Base-by-base conservation (phyloP, 92 coral and sea anemone genomes). In the Palythoa heliodiscus region DNA sequence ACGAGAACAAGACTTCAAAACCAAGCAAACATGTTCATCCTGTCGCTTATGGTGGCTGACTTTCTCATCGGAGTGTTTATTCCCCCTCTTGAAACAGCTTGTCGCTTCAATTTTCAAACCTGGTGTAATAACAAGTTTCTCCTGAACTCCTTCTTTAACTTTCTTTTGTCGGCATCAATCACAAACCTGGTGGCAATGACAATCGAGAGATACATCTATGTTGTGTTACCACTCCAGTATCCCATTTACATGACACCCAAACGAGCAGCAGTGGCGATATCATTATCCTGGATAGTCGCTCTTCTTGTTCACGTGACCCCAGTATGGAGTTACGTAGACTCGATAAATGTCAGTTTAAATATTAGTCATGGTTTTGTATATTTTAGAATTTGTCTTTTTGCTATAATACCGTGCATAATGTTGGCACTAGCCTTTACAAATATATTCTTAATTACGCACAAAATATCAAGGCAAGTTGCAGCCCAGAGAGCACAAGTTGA, bases 21-120 rank as follows among this genome's bases (percentile, higher is more conserved):
- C 60, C 66, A 48, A 80, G 50, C 74, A 64, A 80, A 80, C n/a
- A 48, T 66, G 48, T 80, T 80, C 37, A 50, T 80, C 22, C 74
- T 80, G 48, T 80, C 84, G 53, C 84, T 80, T 48, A 80, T 80
- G 84, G 75, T 80, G 13, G 84, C 84, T 24, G 84, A 80, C 57
- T 48, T 80, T 22, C 53, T 67, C 7, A 80, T 80, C 17, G 73
- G 84, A 13, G 61, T 69, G 1, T 80, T 80, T 16, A 80, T 80
- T 23, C 61, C 84, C 24, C 84, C 84, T 5, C 8, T 80, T 15
- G 74, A 16, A n/a, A 48, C 60, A 16, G 63, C 22, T 14, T 80
- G 84, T 24, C 20, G 20, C 24, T 64, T 66, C 40, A 69, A 43
- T 17, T 48, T 23, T 67, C 61, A 29, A 64, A 24, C 19, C 40